Base-by-base conservation (phyloP, 2,797 vertebrate species). In the Peromyscus nudipes region DNA sequence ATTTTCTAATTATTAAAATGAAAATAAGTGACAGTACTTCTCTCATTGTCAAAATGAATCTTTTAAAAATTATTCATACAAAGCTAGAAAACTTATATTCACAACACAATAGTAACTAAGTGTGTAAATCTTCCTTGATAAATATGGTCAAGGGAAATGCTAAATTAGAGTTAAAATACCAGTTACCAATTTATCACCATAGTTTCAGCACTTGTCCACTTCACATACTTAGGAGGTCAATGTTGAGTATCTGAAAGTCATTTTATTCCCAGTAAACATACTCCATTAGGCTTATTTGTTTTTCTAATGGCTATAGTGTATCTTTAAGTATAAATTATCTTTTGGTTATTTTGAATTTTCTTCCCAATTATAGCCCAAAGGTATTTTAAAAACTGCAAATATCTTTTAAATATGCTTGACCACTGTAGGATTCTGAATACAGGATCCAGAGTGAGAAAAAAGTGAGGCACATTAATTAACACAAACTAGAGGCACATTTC, bases 391-490 rank as follows among this genome's bases (percentile, higher is more conserved):
- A 97, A 69, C 84, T 97, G 34, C 90, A 37, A 93, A 65, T 96
- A 82, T 95, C 97, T 98, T 90, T 97, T 97, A 97, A 97, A 98
- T 95, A 97, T 97, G 98, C 92, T 92, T 98, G 95, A 98, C 80
- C 55, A 95, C 60, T 1, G 52, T 93, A 93, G 81, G 81, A 84
- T 98, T 98, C 98, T 98, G 98, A 98, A 98, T 96, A 93, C 94
- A 97, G 98, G 96, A 97, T 52, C 94, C 98, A 97, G 98, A 98
- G 97, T 98, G 97, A 98, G 98, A 97, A 97, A 96, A 96, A 97
- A 98, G 98, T 95, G 97, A 99, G 99, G 99, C 99, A 99, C 98
- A 0, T 98, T 98, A 97, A 97, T 93, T 92, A 95, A 94, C 96
- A 98, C 91, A 98, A 97, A 98, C 55, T 97, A 96, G 93, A 98